These are phyloP conservation scores for Paratilapia polleni DNA, from an alignment of 2,113 vertebrate species.

Conservation along the genomic window DNA sequence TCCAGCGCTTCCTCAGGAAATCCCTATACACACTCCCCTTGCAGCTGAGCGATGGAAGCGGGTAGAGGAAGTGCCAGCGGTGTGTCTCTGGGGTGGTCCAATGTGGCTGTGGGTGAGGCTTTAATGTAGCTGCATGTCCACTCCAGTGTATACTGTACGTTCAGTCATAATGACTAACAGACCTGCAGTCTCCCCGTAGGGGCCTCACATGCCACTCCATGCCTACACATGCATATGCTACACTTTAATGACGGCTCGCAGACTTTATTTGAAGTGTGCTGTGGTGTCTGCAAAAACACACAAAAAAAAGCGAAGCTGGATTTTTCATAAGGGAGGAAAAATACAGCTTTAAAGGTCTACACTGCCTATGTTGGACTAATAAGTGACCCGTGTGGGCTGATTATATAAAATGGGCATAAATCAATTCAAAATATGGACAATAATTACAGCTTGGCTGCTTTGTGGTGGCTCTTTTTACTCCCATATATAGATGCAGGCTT, in stretches of 20 bases:
- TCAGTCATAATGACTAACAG: conserved; percentile 76
- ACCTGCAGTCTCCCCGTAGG: conserved; percentile 62
- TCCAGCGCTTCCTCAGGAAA: conserved; percentile 64
- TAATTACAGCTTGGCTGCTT: conserved; percentile 49
- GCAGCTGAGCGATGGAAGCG: conserved; percentile 39
- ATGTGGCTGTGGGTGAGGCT: conserved; percentile 68
- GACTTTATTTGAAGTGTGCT: conserved; percentile 56
- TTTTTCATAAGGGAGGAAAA: conserved; percentile 37
- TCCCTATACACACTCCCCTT: conserved; percentile 38
- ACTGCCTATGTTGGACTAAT: conserved; percentile 16
- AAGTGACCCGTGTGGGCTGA: conserved; percentile 24
- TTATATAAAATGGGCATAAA: conserved; percentile 44
- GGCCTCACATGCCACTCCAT: conserved; percentile 58
- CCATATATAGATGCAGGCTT: conserved; percentile 21
- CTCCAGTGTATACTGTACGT: conserved; percentile 74
- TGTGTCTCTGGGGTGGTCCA: conserved; percentile 77
- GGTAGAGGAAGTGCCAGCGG: conserved; percentile 71
- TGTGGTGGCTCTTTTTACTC: conserved; percentile 34
- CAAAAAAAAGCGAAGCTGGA: neutral
- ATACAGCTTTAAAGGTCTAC: neutral
- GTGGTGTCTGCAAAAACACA: neutral
- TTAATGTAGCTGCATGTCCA: conserved; percentile 71
- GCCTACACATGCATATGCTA: conserved; percentile 71
- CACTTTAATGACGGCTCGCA: conserved; percentile 66
- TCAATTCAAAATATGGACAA: conserved; percentile 41